Evolutionary conservation across 2,113 vertebrate genomes (phyloP).

Genomic region (Cranoglanis bouderius): DNA sequence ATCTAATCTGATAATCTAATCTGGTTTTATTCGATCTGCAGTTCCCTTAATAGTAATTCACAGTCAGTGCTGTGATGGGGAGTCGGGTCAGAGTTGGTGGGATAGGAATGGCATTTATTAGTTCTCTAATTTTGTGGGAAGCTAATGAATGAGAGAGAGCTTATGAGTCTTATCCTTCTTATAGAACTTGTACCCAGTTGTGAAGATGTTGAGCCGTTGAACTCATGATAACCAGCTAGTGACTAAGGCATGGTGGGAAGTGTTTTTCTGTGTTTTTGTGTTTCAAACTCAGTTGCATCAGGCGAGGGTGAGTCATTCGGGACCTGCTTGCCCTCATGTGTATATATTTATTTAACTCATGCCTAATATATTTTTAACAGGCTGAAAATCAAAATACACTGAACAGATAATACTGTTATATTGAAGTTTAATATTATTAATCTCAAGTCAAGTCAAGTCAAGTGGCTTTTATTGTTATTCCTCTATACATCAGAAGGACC

Average conservation of each 20-base stretch:
- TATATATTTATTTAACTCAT: neutral
- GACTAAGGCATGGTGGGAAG: constrained; percentile 16
- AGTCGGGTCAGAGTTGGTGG: neutral
- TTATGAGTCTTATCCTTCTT: neutral
- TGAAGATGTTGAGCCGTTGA: neutral
- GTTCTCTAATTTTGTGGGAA: neutral
- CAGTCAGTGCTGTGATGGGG: neutral
- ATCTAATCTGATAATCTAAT: too few species aligned
- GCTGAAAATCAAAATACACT: neutral
- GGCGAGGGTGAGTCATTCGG: neutral
- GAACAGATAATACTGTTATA: neutral
- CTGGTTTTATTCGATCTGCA: neutral
- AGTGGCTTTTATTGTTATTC: too few species aligned
- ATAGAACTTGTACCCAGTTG: neutral
- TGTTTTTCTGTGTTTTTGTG: neutral
- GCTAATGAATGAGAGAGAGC: neutral
- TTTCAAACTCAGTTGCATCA: neutral
- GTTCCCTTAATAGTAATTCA: neutral
- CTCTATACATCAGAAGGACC: too few species aligned
- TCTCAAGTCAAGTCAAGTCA: too few species aligned
- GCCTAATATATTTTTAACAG: neutral
- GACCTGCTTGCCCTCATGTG: neutral
- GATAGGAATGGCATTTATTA: neutral
- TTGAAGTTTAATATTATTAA: neutral
- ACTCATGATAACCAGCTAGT: neutral